phyloP scores from a whole-genome alignment of 2,888 invertebrate species.

The Herminia tarsipennalis region DNA sequence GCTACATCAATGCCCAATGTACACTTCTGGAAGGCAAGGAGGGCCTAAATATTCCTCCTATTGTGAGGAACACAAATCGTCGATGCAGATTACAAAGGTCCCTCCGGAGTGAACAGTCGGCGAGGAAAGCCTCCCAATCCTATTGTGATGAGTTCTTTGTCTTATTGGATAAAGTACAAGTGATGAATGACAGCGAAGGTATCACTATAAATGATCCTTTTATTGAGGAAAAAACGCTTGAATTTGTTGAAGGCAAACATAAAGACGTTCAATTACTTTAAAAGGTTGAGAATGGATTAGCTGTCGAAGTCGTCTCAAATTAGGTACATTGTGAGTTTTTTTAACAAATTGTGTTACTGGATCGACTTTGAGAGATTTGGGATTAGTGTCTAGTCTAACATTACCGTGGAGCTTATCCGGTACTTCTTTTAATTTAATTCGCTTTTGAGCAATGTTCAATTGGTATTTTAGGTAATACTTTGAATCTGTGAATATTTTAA shows the following conservation, averaged over 20 bases:
- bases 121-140: conserved; percentile 38
- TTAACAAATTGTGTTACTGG: conserved; percentile 27
- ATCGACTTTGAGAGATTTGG: conserved; percentile 22
- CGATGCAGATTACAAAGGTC: conserved; percentile 53
- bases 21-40: conserved; percentile 31
- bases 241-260: conserved; percentile 44
- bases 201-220: conserved; percentile 42
- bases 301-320: conserved; percentile 35
- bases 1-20: conserved; percentile 29
- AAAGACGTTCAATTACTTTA: conserved; percentile 49
- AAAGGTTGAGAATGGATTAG: conserved; percentile 42
- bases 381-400: conserved; percentile 20
- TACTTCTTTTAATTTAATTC: conserved; percentile 9
- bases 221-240: conserved; percentile 46
- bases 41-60: conserved; percentile 46
- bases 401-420: conserved; percentile 8
- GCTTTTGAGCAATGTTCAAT: not conserved
- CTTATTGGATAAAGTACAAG: conserved; percentile 50
- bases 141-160: conserved; percentile 53
- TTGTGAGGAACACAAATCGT: conserved; percentile 49
- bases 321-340: conserved; percentile 35
- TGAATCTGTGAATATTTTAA: too few species aligned
- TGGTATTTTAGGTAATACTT: too few species aligned
- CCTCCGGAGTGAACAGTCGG: conserved; percentile 48
- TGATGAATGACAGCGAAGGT: conserved; percentile 44